Conservation (phyloP, 2,888 invertebrate species). For the Hyposoter didymator region DNA sequence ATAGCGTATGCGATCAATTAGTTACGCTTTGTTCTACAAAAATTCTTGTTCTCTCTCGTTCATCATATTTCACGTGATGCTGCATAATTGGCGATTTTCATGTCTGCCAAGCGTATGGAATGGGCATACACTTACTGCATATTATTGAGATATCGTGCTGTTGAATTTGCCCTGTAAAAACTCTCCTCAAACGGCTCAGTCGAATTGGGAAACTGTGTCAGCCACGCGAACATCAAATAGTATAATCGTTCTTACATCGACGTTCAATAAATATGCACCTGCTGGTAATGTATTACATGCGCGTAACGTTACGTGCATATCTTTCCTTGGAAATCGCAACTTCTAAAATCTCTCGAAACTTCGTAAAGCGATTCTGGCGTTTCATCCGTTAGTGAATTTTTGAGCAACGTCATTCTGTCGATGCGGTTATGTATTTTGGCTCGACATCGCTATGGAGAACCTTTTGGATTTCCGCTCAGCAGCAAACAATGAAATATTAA, state of each 20-base stretch:
- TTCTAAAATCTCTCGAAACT: not conserved
- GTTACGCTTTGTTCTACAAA: conserved; percentile 53
- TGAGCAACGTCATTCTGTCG: not conserved
- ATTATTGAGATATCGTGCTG: conserved; percentile 11
- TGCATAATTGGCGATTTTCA: conserved; percentile 56
- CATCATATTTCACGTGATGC: conserved; percentile 56
- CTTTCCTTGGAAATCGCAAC: not conserved
- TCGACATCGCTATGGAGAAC: not conserved
- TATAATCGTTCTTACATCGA: conserved; percentile 38
- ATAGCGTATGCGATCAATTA: conserved; percentile 56
- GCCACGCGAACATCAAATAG: conserved; percentile 44
- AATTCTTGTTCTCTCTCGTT: conserved; percentile 30
- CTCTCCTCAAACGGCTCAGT: conserved; percentile 13
- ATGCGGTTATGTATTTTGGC: not conserved
- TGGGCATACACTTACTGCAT: conserved; percentile 13
- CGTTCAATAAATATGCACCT: conserved; percentile 11
- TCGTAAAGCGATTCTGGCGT: not conserved
- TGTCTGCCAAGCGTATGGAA: conserved; percentile 32
- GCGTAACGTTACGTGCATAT: conserved; percentile 11
- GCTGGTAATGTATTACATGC: conserved; percentile 7
- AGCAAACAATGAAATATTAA: not conserved
- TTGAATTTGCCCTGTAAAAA: conserved; percentile 7
- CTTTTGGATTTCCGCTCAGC: not conserved
- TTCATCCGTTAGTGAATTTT: not conserved
- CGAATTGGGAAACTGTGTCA: conserved; percentile 62